Conservation (phyloP, 2,797 vertebrate species). For the Capromys pilorides region DNA sequence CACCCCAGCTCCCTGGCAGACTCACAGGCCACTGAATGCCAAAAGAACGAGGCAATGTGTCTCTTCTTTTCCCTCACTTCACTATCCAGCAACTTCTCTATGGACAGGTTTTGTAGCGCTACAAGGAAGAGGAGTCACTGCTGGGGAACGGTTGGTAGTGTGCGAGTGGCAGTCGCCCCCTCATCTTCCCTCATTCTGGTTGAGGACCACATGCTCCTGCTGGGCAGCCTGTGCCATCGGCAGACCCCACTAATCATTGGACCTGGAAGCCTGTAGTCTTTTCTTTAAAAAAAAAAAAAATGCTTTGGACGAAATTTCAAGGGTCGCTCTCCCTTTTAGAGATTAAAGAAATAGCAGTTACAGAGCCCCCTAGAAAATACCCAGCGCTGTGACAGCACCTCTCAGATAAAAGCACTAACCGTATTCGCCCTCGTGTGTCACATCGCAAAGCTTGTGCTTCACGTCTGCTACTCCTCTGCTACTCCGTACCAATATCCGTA, state of each 20-base stretch:
- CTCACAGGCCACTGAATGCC: neutral
- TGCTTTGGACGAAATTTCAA: neutral
- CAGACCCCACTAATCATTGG: neutral
- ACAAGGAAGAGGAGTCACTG: neutral
- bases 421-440: neutral
- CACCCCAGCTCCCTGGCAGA: neutral
- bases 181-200: no score
- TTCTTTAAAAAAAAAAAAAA: conserved; percentile 39
- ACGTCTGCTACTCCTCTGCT: neutral
- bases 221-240: neutral
- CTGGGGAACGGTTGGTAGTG: fast-evolving
- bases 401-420: neutral
- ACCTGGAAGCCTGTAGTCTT: neutral
- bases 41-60: neutral
- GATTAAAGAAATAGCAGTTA: neutral
- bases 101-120: neutral
- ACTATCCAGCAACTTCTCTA: neutral
- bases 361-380: neutral
- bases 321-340: neutral
- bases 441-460: neutral
- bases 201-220: neutral
- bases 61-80: neutral
- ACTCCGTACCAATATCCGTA: neutral
- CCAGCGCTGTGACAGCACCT: neutral
- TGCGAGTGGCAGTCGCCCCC: neutral